These are phyloP conservation scores for Acanthopagrus latus DNA, from an alignment of 2,797 vertebrate species.

Conservation along the genomic window DNA sequence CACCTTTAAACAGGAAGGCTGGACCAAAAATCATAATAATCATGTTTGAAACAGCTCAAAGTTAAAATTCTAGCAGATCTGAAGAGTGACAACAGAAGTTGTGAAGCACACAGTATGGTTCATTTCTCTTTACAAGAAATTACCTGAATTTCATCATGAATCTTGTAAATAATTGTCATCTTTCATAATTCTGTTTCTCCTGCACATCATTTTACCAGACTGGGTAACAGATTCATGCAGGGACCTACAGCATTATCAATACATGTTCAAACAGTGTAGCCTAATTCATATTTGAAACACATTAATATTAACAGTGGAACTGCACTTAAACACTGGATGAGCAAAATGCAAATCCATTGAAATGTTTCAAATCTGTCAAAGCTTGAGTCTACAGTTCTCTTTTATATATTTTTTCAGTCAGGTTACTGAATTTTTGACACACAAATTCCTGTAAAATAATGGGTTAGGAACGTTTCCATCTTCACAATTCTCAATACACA, in stretches of 20 bases:
- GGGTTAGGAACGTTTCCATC: no score
- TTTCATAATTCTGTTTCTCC: background rate
- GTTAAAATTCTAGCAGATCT: background rate
- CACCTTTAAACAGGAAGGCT: background rate
- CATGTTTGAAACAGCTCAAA: background rate
- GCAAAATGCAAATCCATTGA: no score
- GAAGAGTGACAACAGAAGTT: background rate
- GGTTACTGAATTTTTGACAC: no score
- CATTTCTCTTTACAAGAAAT: background rate
- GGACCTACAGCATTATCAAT: background rate
- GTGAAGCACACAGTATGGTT: background rate
- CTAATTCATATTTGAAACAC: no score
- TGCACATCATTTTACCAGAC: background rate
- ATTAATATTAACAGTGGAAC: no score
- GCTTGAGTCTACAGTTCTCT: no score
- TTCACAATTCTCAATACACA: no score
- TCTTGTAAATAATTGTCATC: background rate
- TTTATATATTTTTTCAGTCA: no score
- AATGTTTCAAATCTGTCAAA: no score
- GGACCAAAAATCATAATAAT: background rate
- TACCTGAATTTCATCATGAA: background rate
- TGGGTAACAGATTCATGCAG: background rate
- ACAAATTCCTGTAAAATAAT: no score
- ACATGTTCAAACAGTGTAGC: background rate
- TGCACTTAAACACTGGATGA: no score